Conservation (phyloP, 2,797 vertebrate species). For the Gallinago nigripennis region DNA sequence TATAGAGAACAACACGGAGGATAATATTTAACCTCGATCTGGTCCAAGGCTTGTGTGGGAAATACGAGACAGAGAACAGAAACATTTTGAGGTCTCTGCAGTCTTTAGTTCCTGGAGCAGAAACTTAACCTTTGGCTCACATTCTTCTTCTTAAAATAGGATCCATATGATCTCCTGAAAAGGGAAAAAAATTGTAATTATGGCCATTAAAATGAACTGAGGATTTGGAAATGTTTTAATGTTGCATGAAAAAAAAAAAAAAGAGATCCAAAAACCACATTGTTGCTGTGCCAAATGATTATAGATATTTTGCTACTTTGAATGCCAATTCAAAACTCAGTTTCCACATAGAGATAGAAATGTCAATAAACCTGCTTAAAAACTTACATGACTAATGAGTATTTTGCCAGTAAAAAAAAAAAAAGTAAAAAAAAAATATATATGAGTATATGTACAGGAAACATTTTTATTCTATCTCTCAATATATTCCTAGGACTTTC, state of each 20-base stretch:
- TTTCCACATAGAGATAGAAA: background rate
- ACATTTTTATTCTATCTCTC: background rate
- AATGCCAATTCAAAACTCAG: background rate
- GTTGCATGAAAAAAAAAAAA: background rate
- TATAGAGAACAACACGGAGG: background rate
- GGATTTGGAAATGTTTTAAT: background rate
- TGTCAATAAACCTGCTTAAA: background rate
- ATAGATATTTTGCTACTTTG: background rate
- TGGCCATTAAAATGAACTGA: background rate
- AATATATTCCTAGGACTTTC: background rate
- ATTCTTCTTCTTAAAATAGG: background rate
- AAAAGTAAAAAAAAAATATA: background rate
- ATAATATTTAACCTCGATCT: background rate
- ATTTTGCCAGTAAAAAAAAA: background rate
- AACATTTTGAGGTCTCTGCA: background rate
- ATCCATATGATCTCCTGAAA: background rate
- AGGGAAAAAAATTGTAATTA: background rate
- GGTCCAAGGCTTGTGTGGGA: background rate
- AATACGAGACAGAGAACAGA: background rate
- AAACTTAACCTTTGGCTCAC: background rate
- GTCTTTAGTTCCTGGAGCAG: background rate
- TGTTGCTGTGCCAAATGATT: background rate
- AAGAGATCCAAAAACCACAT: background rate
- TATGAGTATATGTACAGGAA: background rate
- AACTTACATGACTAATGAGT: background rate